Base-by-base conservation (phyloP, 2,113 vertebrate species). In the Pogona vitticeps region DNA sequence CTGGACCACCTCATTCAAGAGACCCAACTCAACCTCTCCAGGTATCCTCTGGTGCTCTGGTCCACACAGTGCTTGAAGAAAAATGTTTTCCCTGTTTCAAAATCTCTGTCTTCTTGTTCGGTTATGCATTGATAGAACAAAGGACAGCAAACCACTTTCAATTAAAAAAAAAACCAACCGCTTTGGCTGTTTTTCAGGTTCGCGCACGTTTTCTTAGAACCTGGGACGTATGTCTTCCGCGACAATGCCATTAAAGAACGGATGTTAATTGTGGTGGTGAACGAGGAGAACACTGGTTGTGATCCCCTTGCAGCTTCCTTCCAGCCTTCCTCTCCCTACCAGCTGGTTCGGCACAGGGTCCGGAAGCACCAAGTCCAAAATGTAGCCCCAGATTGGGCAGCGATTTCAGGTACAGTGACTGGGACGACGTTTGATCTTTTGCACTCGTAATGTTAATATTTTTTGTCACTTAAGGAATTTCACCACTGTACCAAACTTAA, bases 161-260 rank as follows among this genome's bases (percentile, higher is more conserved):
- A 8, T 36, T 6, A 5, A n/a, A 52, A 82, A 6, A 61, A n/a
- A n/a, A n/a, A n/a, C n/a, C n/a, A 17, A 63, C 20, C 59, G 13
- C 0, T 2, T 70, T 6, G 21, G 46, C 6, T 71, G 46, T 3
- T 23, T 5, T 89, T 36, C 56, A 99, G 98, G 95, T 99, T 99
- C 95, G 98, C 97, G 13, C 98, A 99, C 40, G 95, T 96, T 92
- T 99, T 99, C 92, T 94, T 96, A 63, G 97, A 98, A 40, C 91
- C 96, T 0, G 98, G 98, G 23, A 98, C 96, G 0, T 99, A 98
- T 0, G 97, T 98, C 59, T 98, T 99, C 91, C 90, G 92, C 87
- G 98, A 99, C 91, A 98, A 94, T 0, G 95, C 92, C 0, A 18
- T 96, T 15, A 93, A 96, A 1, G 96, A 98, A 5, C 95, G 90